A percentile compares a stretch with the other conserved stretches of the same genome.
phyloP scores from a whole-genome alignment of 2,113 vertebrate species.

The Budorcas taxicolor region DNA sequence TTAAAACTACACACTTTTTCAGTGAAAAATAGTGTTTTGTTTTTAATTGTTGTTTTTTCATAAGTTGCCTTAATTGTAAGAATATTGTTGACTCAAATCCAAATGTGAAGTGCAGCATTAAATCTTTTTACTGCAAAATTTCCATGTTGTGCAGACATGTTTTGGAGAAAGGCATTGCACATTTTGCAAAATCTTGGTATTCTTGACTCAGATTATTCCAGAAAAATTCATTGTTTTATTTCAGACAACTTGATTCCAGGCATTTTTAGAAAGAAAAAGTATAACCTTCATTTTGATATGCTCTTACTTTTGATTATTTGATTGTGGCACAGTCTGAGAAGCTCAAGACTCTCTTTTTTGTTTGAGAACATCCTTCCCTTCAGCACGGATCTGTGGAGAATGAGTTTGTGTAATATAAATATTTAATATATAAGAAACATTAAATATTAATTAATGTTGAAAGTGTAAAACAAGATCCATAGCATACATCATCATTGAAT shows the following conservation, averaged over 20 bases:
- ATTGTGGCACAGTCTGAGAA: not conserved
- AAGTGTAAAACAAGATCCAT: constrained; percentile 35
- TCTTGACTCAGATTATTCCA: not conserved
- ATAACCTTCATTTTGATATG: not conserved
- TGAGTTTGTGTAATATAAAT: constrained; percentile 50
- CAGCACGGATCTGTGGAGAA: constrained; percentile 28
- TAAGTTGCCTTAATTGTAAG: not conserved
- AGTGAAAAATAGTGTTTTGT: not conserved
- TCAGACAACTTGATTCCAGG: not conserved
- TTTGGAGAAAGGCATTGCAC: not conserved
- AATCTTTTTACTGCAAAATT: not conserved
- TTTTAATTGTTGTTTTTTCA: not conserved
- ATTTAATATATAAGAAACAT: constrained; percentile 63
- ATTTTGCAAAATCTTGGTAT: not conserved
- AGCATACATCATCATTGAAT: not conserved
- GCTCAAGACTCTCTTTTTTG: not conserved
- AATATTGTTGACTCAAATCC: not conserved
- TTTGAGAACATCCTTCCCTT: constrained; percentile 13
- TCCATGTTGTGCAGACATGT: not conserved
- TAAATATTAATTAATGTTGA: constrained; percentile 67
- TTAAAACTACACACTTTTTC: not conserved
- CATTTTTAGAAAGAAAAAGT: not conserved
- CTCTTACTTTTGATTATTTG: constrained; percentile 10
- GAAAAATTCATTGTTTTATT: not conserved
- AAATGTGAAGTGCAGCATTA: not conserved